These are phyloP conservation scores for Bugula neritina DNA, from an alignment of 2,888 invertebrate genomes.

Conservation along the genomic window DNA sequence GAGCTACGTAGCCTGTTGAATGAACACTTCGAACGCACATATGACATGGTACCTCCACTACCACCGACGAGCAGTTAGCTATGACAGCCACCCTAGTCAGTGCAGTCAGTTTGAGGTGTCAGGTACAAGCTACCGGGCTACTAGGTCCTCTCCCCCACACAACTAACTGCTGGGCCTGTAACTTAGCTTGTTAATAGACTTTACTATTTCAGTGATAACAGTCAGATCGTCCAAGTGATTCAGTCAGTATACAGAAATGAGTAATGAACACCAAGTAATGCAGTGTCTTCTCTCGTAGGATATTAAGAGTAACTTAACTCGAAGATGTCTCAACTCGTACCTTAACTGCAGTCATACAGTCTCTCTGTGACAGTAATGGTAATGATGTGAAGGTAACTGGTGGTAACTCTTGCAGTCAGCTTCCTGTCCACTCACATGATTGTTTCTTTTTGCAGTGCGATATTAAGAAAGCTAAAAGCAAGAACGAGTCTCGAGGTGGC, in stretches of 20 bases:
- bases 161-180: neutral
- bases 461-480: slow-evolving; percentile 16
- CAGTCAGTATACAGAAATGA: too few relatives aligned
- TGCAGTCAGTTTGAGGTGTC: neutral
- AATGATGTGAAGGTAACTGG: neutral
- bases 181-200: neutral
- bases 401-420: neutral
- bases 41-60: neutral
- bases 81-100: neutral
- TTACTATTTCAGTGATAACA: neutral
- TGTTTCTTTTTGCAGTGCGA: neutral
- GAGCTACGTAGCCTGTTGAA: neutral
- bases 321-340: neutral
- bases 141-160: neutral
- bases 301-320: neutral
- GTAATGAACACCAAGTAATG: too few relatives aligned
- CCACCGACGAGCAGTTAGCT: neutral
- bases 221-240: neutral
- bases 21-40: too few relatives aligned
- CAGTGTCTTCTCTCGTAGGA: neutral
- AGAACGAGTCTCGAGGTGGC: slow-evolving; percentile 2
- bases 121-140: neutral
- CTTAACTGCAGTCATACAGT: too few relatives aligned
- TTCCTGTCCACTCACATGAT: neutral
- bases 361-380: neutral